A percentile compares a stretch with the other conserved stretches of the same genome.
phyloP scores from a whole-genome alignment of 2,888 invertebrate genomes.

The Galerucella pusilla region DNA sequence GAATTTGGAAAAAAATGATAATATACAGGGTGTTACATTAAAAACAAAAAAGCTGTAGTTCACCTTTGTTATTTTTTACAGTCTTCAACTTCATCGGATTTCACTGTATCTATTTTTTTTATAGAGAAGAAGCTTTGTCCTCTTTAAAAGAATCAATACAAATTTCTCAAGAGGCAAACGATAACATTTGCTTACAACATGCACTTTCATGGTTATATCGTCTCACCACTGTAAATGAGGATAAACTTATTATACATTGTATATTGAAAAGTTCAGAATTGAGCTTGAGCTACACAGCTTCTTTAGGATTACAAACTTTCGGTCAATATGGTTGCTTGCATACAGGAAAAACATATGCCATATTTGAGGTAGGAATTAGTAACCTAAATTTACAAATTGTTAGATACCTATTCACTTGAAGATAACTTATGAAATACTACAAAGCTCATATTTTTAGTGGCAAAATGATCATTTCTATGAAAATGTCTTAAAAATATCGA shows the following conservation, averaged over 20 bases:
- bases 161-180: conserved; percentile 88
- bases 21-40: too few relatives aligned
- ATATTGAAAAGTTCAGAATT: conserved; percentile 76
- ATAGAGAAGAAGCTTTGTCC: conserved; percentile 79
- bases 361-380: conserved; percentile 70
- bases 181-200: conserved; percentile 86
- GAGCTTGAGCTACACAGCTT: conserved; percentile 77
- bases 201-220: conserved; percentile 86
- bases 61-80: too few relatives aligned
- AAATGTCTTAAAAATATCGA: too few relatives aligned
- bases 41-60: too few relatives aligned
- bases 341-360: conserved; percentile 73
- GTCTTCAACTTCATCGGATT: too few relatives aligned
- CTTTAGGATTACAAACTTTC: conserved; percentile 79
- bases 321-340: conserved; percentile 81
- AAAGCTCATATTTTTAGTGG: too few relatives aligned
- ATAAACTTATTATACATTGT: conserved; percentile 75
- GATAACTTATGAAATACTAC: too few relatives aligned
- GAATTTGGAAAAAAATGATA: too few relatives aligned
- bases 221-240: conserved; percentile 68
- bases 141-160: conserved; percentile 89
- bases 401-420: too few relatives aligned
- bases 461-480: too few relatives aligned
- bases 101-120: conserved; percentile 42
- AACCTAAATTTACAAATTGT: too few relatives aligned